Percentiles rank a stretch among this genome's conserved stretches.
phyloP scores from a whole-genome alignment of 2,113 vertebrate genomes.

The Tupaia tana region DNA sequence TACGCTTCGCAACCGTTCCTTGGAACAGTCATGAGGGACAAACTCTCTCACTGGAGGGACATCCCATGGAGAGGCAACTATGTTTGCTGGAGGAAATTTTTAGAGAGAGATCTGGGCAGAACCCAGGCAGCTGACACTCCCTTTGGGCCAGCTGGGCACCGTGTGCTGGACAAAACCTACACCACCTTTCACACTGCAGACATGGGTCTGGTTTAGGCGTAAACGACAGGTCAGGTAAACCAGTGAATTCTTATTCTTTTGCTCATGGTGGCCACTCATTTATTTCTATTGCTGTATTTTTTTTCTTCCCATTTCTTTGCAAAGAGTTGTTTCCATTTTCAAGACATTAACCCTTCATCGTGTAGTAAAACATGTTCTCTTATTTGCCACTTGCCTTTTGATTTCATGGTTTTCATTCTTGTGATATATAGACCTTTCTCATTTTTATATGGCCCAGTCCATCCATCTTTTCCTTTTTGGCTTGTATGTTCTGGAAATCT shows the following conservation, averaged over 20 bases:
- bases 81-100: not conserved
- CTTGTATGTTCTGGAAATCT: constrained; percentile 61
- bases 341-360: constrained; percentile 28
- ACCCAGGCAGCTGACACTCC: no score
- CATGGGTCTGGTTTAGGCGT: no score
- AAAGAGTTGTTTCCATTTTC: constrained; percentile 34
- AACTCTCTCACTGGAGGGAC: not conserved
- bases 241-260: not conserved
- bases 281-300: not conserved
- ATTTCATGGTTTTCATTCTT: constrained; percentile 15
- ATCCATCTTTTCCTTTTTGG: not conserved
- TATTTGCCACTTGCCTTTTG: constrained; percentile 8
- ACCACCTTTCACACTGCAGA: not conserved
- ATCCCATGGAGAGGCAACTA: not conserved
- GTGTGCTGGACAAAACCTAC: rapidly evolving
- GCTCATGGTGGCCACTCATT: not conserved
- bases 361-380: constrained; percentile 15
- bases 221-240: not conserved
- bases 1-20: not conserved
- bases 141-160: no score
- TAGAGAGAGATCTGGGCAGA: not conserved
- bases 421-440: constrained; percentile 40
- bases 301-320: not conserved
- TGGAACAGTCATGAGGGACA: not conserved
- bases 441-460: constrained; percentile 9